Percentiles rank a stretch among this genome's conserved stretches.
phyloP scores from a whole-genome alignment of 2,113 vertebrate species.

The Ptilorrhoa leucosticta region DNA sequence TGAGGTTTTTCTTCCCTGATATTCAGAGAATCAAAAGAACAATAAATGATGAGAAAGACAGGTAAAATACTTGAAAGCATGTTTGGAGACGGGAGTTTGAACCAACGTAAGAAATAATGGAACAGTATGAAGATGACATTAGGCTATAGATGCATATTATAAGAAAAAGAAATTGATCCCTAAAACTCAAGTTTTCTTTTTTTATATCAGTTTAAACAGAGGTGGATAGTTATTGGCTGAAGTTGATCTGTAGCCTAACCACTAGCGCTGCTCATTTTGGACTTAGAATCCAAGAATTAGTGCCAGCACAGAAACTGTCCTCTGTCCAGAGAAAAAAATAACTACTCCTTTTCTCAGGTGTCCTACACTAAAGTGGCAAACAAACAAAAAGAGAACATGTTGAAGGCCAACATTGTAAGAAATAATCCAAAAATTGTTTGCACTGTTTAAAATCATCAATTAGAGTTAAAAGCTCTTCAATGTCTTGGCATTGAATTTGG shows the following conservation, averaged over 20 bases:
- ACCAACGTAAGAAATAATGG: neutral
- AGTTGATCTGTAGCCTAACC: neutral
- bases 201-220: neutral
- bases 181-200: neutral
- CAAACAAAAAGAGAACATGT: neutral
- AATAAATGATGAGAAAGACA: neutral
- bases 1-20: neutral
- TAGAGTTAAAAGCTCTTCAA: neutral
- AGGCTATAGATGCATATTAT: neutral
- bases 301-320: neutral
- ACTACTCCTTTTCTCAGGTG: neutral
- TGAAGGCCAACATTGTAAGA: neutral
- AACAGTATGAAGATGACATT: neutral
- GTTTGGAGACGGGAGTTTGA: neutral
- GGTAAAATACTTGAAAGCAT: accelerated
- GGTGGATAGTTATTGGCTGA: neutral
- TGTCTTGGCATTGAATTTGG: neutral
- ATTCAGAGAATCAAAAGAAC: neutral
- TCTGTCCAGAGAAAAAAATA: neutral
- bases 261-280: neutral
- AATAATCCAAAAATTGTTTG: neutral
- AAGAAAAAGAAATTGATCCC: neutral
- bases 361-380: neutral
- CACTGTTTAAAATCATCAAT: neutral
- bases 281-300: neutral